A percentile compares a stretch with the other conserved stretches of the same genome.
Conservation (phyloP, 2,113 vertebrate genomes). For the Mustela lutreola region DNA sequence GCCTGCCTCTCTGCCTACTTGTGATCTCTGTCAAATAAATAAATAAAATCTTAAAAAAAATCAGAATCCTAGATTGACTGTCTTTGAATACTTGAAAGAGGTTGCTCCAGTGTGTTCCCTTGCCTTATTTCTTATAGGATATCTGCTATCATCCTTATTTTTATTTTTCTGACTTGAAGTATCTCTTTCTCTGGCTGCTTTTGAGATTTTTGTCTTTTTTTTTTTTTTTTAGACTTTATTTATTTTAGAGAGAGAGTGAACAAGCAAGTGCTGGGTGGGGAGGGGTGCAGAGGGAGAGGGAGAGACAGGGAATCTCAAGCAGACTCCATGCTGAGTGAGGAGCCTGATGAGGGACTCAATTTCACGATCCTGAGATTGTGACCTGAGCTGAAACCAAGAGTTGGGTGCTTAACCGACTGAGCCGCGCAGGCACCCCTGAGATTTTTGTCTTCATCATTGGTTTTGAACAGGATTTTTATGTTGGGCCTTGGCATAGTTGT, state of each 20-base stretch:
- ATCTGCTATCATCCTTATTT: neutral
- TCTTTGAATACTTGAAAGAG: neutral
- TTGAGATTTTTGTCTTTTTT: neutral
- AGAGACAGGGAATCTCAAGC: neutral
- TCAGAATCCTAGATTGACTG: neutral
- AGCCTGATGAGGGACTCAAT: neutral
- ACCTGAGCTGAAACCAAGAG: neutral
- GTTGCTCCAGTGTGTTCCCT: neutral
- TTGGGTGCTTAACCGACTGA: neutral
- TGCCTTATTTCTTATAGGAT: neutral
- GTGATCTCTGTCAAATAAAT: no score
- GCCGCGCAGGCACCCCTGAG: neutral
- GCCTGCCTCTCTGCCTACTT: no score
- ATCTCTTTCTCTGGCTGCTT: neutral
- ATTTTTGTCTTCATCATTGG: neutral
- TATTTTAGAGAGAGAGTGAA: neutral
- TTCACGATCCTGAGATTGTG: neutral
- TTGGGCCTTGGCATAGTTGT: neutral
- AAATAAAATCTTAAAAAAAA: no score
- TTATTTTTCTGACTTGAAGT: neutral
- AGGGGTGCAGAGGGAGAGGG: no score
- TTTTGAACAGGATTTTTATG: constrained; percentile 16
- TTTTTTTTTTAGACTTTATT: no score
- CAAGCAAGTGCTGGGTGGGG: neutral
- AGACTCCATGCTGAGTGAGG: neutral